Evolutionary conservation across 2,113 vertebrate species (phyloP).

Genomic region (Crotalus viridis): DNA sequence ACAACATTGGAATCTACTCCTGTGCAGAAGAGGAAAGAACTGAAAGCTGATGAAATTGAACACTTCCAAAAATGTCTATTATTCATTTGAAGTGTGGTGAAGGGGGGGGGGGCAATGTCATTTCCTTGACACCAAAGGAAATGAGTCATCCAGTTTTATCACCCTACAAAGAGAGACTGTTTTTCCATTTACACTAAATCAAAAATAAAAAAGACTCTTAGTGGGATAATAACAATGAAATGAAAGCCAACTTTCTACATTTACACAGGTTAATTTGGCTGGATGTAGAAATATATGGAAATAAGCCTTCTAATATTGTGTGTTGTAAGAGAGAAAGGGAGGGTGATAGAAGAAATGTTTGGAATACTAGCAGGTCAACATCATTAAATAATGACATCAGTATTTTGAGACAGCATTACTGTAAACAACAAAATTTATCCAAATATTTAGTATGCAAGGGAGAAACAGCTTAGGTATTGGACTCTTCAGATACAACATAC

Average conservation of each 20-base stretch:
- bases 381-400: slow-evolving; percentile 17
- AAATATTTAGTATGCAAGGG: not conserved
- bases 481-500: not conserved
- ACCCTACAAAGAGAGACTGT: slow-evolving; percentile 14
- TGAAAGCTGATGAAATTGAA: slow-evolving; percentile 60
- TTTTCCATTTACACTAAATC: slow-evolving; percentile 24
- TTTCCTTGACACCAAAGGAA: slow-evolving; percentile 28
- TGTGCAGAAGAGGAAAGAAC: slow-evolving; percentile 52
- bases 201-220: slow-evolving; percentile 10
- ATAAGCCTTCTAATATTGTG: slow-evolving; percentile 21
- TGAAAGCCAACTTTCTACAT: slow-evolving; percentile 29
- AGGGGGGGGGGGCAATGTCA: slow-evolving; percentile 36
- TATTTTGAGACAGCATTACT: not conserved
- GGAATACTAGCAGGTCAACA: slow-evolving; percentile 6
- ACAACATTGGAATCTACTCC: slow-evolving; percentile 53
- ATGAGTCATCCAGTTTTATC: slow-evolving; percentile 39
- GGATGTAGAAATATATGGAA: slow-evolving; percentile 20
- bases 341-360: not conserved
- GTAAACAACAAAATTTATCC: not conserved
- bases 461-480: not conserved
- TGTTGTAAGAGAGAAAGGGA: slow-evolving; percentile 3
- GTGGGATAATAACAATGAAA: slow-evolving; percentile 43
- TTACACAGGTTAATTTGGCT: slow-evolving; percentile 41
- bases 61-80: slow-evolving; percentile 45
- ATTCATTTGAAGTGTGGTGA: slow-evolving; percentile 50